These are phyloP conservation scores for Apamea crenata DNA, from an alignment of 2,888 invertebrate species.

Conservation along the genomic window DNA sequence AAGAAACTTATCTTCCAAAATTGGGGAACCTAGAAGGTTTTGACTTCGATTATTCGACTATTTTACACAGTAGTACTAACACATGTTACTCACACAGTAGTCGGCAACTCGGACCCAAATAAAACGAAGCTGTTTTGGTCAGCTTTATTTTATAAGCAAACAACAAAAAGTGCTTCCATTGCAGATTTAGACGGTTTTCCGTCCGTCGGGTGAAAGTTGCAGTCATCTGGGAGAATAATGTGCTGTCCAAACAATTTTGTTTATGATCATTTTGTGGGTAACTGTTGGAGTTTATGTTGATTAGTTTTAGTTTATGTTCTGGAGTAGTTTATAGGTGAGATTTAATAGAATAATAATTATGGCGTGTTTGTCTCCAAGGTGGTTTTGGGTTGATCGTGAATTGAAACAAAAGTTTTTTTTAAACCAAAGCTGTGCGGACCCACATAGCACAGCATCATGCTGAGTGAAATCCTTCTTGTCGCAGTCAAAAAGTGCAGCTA, in stretches of 20 bases:
- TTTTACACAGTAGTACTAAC: background rate
- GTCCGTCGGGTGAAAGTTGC: slow-evolving; percentile 22
- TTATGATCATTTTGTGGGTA: slow-evolving; percentile 39
- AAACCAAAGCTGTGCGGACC: background rate
- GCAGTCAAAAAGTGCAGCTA: background rate
- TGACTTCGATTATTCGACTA: background rate
- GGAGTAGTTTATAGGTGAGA: background rate
- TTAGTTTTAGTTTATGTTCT: slow-evolving; percentile 22
- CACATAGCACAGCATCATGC: background rate
- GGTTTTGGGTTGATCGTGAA: background rate
- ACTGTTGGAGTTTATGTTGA: slow-evolving; percentile 26
- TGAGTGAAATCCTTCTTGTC: too few species aligned
- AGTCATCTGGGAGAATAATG: slow-evolving; percentile 38
- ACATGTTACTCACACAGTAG: background rate
- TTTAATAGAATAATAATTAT: background rate
- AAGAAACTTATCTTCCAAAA: too few species aligned
- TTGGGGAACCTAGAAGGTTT: too few species aligned
- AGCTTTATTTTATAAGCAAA: slow-evolving; percentile 37
- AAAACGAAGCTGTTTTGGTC: slow-evolving; percentile 16
- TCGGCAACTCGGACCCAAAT: background rate
- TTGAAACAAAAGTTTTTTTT: background rate
- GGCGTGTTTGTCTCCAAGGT: background rate
- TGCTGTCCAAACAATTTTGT: slow-evolving; percentile 48
- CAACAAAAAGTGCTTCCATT: slow-evolving; percentile 3
- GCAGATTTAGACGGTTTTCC: slow-evolving; percentile 32